These are phyloP conservation scores for Eurystomus glaucurus DNA, from an alignment of 2,797 vertebrate genomes.

Conservation along the genomic window DNA sequence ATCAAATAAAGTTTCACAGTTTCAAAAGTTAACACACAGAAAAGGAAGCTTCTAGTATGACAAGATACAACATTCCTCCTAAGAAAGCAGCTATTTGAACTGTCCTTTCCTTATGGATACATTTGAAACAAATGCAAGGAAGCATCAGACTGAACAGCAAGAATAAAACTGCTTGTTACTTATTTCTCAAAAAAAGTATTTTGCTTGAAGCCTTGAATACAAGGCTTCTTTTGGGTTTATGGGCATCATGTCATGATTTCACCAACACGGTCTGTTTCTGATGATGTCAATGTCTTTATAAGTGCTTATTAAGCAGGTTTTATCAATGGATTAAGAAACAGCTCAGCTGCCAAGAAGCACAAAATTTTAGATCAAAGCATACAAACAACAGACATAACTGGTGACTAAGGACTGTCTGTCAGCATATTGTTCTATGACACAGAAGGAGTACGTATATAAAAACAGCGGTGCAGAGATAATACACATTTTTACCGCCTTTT, in stretches of 20 bases:
- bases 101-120: fast-evolving
- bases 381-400: conserved; percentile 27
- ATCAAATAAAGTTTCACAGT: not conserved
- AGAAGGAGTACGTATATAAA: not conserved
- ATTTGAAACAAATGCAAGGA: not conserved
- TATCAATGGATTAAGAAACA: conserved; percentile 59
- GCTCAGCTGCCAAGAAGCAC: conserved; percentile 9
- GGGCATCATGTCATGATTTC: not conserved
- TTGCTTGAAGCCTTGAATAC: not conserved
- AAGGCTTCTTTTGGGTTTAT: not conserved
- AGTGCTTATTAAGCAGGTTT: conserved; percentile 58
- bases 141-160: not conserved
- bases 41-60: not conserved
- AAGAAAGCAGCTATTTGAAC: not conserved
- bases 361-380: conserved; percentile 67
- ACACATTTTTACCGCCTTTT: not conserved
- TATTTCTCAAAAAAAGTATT: not conserved
- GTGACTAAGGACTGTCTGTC: conserved; percentile 40
- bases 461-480: not conserved
- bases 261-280: not conserved
- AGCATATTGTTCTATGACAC: conserved; percentile 8
- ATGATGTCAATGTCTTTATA: conserved; percentile 27
- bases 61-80: not conserved
- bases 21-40: not conserved
- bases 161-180: not conserved